phyloP scores from a whole-genome alignment of 2,888 invertebrate species.

The Frankliniella fusca region DNA sequence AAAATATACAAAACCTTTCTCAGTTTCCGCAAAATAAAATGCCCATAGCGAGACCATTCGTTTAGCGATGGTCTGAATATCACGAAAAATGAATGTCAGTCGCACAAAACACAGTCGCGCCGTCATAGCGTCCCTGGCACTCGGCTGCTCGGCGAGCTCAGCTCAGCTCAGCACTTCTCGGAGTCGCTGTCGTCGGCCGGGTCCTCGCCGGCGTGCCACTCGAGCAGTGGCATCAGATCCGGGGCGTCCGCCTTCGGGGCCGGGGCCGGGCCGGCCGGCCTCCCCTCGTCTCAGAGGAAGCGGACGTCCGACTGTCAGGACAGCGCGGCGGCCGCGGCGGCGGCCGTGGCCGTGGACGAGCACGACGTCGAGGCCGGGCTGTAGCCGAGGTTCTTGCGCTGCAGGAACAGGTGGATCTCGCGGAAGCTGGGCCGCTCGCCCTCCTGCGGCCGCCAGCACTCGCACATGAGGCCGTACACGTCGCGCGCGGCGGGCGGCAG shows the following conservation, averaged over 20 bases:
- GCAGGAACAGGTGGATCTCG: conserved; percentile 59
- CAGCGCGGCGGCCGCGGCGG: conserved; percentile 18
- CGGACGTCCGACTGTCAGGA: conserved; percentile 16
- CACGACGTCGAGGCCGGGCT: conserved; percentile 37
- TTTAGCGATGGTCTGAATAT: too few species aligned
- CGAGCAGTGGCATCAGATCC: background rate
- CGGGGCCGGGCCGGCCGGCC: background rate
- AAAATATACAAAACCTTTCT: too few species aligned
- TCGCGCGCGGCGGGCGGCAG: conserved; percentile 56
- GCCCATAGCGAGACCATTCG: too few species aligned
- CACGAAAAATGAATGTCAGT: too few species aligned
- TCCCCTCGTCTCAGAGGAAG: conserved; percentile 1
- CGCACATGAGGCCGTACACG: conserved; percentile 58
- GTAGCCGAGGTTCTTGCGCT: conserved; percentile 50
- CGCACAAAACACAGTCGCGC: too few species aligned
- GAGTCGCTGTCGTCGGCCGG: background rate
- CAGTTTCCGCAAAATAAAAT: too few species aligned
- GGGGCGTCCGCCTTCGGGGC: background rate
- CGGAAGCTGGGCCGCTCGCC: conserved; percentile 55
- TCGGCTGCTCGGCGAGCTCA: too few species aligned
- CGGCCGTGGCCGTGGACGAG: background rate
- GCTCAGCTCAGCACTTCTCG: background rate
- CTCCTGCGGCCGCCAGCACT: conserved; percentile 57
- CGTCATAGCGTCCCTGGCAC: too few species aligned
- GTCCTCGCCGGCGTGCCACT: background rate